A percentile compares a stretch with the other conserved stretches of the same genome.
Conservation (phyloP, 2,888 invertebrate genomes). For the Eurytoma adleriae region DNA sequence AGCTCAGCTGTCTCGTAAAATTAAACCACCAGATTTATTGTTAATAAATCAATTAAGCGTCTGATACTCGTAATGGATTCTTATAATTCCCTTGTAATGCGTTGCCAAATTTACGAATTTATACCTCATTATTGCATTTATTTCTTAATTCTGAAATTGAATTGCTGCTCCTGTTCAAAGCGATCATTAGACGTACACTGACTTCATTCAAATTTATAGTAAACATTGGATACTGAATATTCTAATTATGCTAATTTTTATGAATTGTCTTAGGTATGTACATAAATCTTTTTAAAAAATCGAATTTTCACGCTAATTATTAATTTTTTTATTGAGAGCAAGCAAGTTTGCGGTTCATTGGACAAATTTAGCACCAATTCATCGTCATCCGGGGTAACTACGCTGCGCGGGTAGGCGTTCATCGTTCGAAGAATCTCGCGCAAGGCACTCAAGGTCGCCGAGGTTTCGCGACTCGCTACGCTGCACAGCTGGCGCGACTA, state of each 20-base stretch:
- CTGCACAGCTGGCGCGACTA: conserved; percentile 15
- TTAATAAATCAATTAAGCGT: conserved; percentile 22
- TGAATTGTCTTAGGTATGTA: too few species aligned
- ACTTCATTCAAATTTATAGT: too few species aligned
- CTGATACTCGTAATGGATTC: neutral
- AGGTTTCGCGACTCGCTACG: neutral
- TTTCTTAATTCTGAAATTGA: too few species aligned
- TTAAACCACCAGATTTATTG: conserved; percentile 11
- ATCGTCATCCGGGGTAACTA: conserved; percentile 7
- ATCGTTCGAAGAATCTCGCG: conserved; percentile 7
- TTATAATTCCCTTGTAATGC: too few species aligned
- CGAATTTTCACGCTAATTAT: too few species aligned
- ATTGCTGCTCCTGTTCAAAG: too few species aligned
- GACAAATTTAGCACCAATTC: conserved; percentile 36
- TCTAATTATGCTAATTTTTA: too few species aligned
- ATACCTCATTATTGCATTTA: too few species aligned
- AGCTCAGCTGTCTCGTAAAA: conserved; percentile 38
- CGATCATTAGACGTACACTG: too few species aligned
- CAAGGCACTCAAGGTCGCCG: conserved; percentile 35
- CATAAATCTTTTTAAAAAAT: too few species aligned
- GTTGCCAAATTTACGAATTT: too few species aligned
- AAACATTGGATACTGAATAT: too few species aligned
- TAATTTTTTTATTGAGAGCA: neutral
- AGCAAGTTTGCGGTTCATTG: conserved; percentile 25
- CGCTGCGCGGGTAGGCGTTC: conserved; percentile 30